Evolutionary conservation across 2,888 invertebrate genomes (phyloP).

Genomic region (Drosophila kanekoi): DNA sequence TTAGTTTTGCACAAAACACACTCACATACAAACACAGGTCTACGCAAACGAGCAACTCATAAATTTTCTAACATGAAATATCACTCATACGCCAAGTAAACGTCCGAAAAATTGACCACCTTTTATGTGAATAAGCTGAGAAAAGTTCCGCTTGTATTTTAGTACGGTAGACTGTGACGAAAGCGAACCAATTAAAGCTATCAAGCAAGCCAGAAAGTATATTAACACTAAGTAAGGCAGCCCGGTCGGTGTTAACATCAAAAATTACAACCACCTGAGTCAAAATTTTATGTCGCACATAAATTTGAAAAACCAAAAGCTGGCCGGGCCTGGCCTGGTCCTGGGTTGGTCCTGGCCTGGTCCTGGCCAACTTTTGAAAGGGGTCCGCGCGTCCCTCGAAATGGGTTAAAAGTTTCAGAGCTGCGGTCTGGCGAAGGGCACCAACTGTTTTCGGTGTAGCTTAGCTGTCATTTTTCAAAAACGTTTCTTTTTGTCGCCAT

Average conservation of each 20-base stretch:
- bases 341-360: slow-evolving; percentile 29
- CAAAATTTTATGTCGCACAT: slow-evolving; percentile 72
- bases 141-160: slow-evolving; percentile 4
- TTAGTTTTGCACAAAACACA: slow-evolving; percentile 53
- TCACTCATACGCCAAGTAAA: slow-evolving; percentile 70
- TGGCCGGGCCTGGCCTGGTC: slow-evolving; percentile 10
- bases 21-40: slow-evolving; percentile 11
- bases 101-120: slow-evolving; percentile 31
- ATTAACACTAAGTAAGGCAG: slow-evolving; percentile 37
- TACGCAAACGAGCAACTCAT: slow-evolving; percentile 27
- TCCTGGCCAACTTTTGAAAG: slow-evolving; percentile 39
- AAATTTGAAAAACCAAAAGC: slow-evolving; percentile 55
- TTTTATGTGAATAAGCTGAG: slow-evolving; percentile 13
- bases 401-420: slow-evolving; percentile 63
- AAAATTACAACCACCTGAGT: slow-evolving; percentile 72
- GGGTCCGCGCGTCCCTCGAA: slow-evolving; percentile 39
- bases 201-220: slow-evolving; percentile 28
- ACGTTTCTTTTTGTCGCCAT: slow-evolving; percentile 30
- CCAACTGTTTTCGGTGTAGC: slow-evolving; percentile 14
- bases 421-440: slow-evolving; percentile 33
- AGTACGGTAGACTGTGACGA: slow-evolving; percentile 18
- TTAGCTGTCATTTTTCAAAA: slow-evolving; percentile 65
- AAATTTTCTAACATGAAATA: slow-evolving; percentile 67
- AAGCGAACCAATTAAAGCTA: slow-evolving; percentile 65
- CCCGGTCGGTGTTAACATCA: slow-evolving; percentile 47